Evolutionary conservation across 2,888 invertebrate species (phyloP), one percentile per base, ranked within the genome.

Genomic region (Thera britannica): DNA sequence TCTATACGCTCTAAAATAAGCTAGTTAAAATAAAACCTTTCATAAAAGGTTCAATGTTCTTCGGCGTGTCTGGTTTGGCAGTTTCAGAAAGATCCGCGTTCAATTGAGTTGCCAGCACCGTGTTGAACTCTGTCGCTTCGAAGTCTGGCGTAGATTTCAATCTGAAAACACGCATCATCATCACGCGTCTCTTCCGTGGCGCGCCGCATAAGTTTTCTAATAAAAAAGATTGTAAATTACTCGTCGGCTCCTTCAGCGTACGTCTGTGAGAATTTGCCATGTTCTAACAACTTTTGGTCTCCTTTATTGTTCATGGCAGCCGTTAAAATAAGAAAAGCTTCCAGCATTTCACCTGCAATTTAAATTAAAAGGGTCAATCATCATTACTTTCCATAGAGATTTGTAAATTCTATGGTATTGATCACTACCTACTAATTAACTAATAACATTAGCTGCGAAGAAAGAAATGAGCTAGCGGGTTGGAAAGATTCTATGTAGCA

Each of bases 291-390:
- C 3, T 79, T 74, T 3, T 78, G 75, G 8, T 77, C 69, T 7
- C 85, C 90, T 71, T 87, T 90, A 35, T 83, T 80, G 3, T 77
- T 65, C 92, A 93, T 93, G 0, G 84, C 76, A 35, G 82, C 80
- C 0, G 84, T 88, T 63, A 92, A 74, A 59, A 88, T 77, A 3
- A 77, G 78, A 68, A 92, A 92, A 0, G 87, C 89, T 71, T 88
- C 84, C 51, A 82, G 69, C 89, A 88, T 90, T 56, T 86, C 84
- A 38, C 89, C 92, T 91, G 67, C 7, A 71, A 56, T 38, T 36
- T 9, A 58, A 58, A 65, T 9, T 46, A 54, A n/a, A 36, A 7
- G 44, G 0, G 41, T 41, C 3, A 41, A 41, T 38, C 0, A 38
- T 38, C 3, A 1, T 3, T 2, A 5, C n/a, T n/a, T n/a, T 23